Base-by-base conservation (phyloP, 2,888 invertebrate species). In the Adelphocoris suturalis region DNA sequence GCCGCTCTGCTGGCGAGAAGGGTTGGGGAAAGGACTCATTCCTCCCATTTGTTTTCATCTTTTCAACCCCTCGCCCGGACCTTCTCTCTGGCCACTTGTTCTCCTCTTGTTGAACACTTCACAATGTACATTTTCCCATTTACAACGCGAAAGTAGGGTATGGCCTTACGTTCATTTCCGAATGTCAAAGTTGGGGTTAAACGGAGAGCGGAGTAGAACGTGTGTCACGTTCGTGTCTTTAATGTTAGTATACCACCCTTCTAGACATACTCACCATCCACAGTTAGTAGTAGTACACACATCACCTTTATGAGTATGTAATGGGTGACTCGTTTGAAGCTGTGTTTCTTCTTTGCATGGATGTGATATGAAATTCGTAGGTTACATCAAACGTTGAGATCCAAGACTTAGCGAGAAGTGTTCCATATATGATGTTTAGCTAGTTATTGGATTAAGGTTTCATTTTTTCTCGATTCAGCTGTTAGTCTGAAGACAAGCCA, bases 51-150 rank as follows among this genome's bases (percentile, higher is more conserved):
- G 82, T 82, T 82, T 82, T 82, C 82, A 82, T 82, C 82, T 82
- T 82, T 82, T 82, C 52, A 82, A 47, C 82, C 78, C 23, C 47
- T 48, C 81, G 11, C 82, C 82, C 23, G 68, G 68, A 23, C 68
- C 68, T 23, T 68, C 68, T 46, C 78, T 78, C 47, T 16, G 82
- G 27, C 82, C 82, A 82, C 82, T 82, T 82, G 82, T 82, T 82
- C 82, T 82, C 47, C 55, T 82, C 82, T 82, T 82, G 82, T 82
- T 82, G 48, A 78, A 52, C 82, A 82, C 82, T 82, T 82, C 27
- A 82, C 82, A 52, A 82, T 48, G 82, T 14, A 52, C 82, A 82
- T 82, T 82, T 82, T 27, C 82, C 52, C 19, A 82, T 82, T 82
- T 82, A 52, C n/a, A 82, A 52, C 82, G 82, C 47, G 48, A 68